Evolutionary conservation across 2,888 invertebrate genomes (phyloP).

Genomic region (Camptogramma bilineatum): DNA sequence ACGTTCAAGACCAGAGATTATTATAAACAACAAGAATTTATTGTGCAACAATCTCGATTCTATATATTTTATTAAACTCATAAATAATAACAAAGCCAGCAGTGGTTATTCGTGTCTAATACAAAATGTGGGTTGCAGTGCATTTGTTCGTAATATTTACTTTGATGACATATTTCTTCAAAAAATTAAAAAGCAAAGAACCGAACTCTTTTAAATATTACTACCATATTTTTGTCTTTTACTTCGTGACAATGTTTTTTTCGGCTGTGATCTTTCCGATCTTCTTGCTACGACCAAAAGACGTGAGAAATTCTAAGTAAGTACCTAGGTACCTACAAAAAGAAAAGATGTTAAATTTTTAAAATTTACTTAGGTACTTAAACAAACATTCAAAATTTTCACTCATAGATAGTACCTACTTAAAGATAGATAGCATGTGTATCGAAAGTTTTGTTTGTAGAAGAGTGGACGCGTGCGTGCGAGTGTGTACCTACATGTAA

Average conservation of each 20-base stretch:
- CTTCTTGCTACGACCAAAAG: constrained; percentile 65
- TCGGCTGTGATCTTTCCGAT: constrained; percentile 62
- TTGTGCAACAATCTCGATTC: neutral
- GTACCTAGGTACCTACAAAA: constrained; percentile 48
- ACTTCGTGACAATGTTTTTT: constrained; percentile 52
- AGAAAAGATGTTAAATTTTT: too few relatives aligned
- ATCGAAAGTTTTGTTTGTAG: too few relatives aligned
- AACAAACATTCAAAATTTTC: too few relatives aligned
- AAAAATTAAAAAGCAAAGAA: constrained; percentile 58
- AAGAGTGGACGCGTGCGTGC: too few relatives aligned
- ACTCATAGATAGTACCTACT: too few relatives aligned
- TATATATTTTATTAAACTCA: too few relatives aligned
- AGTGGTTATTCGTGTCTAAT: constrained; percentile 1
- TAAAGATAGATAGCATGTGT: too few relatives aligned
- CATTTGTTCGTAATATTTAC: constrained; percentile 53
- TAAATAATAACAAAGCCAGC: too few relatives aligned
- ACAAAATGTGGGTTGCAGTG: constrained; percentile 64
- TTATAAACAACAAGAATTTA: neutral
- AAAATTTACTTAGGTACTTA: too few relatives aligned
- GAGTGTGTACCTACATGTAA: too few relatives aligned
- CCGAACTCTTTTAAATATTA: constrained; percentile 64
- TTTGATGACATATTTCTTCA: constrained; percentile 56
- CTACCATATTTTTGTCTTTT: constrained; percentile 60
- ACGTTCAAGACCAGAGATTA: neutral
- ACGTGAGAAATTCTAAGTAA: constrained; percentile 75